phyloP scores from a whole-genome alignment of 2,888 invertebrate species.

The Leptothorax acervorum region DNA sequence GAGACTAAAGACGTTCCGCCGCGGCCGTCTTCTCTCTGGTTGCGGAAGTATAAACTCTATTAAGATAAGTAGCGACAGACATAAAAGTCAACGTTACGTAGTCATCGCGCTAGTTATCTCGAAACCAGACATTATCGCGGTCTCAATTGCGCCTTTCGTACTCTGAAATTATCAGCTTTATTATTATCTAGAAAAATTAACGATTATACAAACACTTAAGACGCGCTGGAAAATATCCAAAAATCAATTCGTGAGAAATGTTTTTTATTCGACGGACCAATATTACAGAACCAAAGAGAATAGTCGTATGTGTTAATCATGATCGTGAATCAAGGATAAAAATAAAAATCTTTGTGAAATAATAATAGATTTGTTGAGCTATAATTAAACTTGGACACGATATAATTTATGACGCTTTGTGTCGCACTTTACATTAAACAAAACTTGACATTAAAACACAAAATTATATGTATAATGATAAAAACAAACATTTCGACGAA shows the following conservation, averaged over 20 bases:
- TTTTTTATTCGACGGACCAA: background rate
- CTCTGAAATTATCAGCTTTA: background rate
- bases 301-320: background rate
- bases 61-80: constrained; percentile 25
- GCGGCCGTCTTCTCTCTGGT: background rate
- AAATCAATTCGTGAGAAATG: background rate
- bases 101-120: constrained; percentile 30
- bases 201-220: background rate
- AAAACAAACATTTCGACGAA: background rate
- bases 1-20: background rate
- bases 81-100: constrained; percentile 19
- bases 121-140: background rate
- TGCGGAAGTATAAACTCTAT: constrained; percentile 9
- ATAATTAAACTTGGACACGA: background rate
- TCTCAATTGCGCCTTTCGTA: constrained; percentile 18
- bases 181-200: background rate
- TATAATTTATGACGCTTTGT: background rate
- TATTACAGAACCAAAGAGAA: background rate
- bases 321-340: background rate
- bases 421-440: background rate
- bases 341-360: background rate
- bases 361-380: background rate
- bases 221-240: background rate
- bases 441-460: background rate
- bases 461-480: background rate